These are phyloP conservation scores for Drosophila borborema DNA, from an alignment of 2,888 invertebrate species.

Conservation along the genomic window DNA sequence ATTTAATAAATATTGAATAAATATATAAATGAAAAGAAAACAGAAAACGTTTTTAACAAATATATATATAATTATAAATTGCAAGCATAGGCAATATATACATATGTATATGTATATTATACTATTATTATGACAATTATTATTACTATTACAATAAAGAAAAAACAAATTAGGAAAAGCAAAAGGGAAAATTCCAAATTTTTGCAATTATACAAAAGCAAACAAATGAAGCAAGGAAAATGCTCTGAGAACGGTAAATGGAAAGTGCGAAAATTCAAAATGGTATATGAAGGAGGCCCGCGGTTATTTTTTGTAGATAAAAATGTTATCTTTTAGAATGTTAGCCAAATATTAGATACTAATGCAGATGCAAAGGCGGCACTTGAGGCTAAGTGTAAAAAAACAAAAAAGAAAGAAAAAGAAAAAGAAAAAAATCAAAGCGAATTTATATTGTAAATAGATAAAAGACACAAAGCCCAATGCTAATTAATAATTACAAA, in stretches of 20 bases:
- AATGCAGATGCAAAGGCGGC: slow-evolving; percentile 31
- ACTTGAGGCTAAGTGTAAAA: slow-evolving; percentile 45
- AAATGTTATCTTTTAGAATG: slow-evolving; percentile 79
- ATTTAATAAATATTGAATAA: slow-evolving; percentile 75
- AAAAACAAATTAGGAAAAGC: slow-evolving; percentile 47
- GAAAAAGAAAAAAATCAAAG: slow-evolving; percentile 61
- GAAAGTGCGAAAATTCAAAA: not conserved
- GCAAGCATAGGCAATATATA: slow-evolving; percentile 38
- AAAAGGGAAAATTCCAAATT: slow-evolving; percentile 41
- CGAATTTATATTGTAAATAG: slow-evolving; percentile 81
- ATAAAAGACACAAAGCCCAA: slow-evolving; percentile 50
- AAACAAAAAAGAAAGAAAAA: slow-evolving; percentile 22
- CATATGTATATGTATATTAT: slow-evolving; percentile 26
- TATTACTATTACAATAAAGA: slow-evolving; percentile 72
- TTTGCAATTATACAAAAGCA: slow-evolving; percentile 63
- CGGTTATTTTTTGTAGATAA: slow-evolving; percentile 80
- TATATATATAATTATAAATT: slow-evolving; percentile 39
- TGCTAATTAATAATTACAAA: slow-evolving; percentile 56
- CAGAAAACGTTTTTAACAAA: slow-evolving; percentile 47
- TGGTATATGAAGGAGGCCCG: slow-evolving; percentile 34
- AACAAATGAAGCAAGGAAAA: slow-evolving; percentile 21
- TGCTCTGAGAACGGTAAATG: slow-evolving; percentile 15
- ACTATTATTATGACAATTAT: slow-evolving; percentile 77
- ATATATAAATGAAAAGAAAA: slow-evolving; percentile 43
- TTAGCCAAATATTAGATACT: slow-evolving; percentile 80